A percentile compares a stretch with the other conserved stretches of the same genome.
These are phyloP conservation scores for Enteromius mattozi DNA, from an alignment of 2,797 vertebrate genomes.

Conservation along the genomic window DNA sequence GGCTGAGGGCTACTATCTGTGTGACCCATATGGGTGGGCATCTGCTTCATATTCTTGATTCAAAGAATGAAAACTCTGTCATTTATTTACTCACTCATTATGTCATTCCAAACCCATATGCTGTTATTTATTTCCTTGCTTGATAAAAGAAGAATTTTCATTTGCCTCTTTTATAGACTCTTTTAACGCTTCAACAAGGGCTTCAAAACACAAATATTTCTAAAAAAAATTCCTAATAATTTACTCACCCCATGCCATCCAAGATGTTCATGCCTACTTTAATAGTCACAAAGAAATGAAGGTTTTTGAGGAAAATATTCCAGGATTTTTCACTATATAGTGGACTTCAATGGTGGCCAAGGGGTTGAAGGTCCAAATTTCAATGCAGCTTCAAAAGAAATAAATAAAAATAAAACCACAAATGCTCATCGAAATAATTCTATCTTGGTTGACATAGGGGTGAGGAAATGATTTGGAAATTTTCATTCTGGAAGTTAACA, in stretches of 20 bases:
- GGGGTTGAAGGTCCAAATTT: neutral
- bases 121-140: neutral
- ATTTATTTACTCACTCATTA: constrained; percentile 19
- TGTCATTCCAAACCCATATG: constrained; percentile 23
- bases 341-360: neutral
- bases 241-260: neutral
- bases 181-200: neutral
- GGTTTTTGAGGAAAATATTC: neutral
- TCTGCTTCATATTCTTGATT: constrained; percentile 24
- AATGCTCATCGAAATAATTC: no score
- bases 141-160: neutral
- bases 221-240: no score
- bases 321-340: neutral
- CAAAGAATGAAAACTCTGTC: neutral
- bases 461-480: no score
- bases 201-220: no score
- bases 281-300: neutral
- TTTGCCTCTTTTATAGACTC: neutral
- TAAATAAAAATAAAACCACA: no score
- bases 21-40: constrained; percentile 58
- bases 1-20: constrained; percentile 21
- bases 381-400: neutral
- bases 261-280: neutral
- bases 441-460: no score
- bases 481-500: no score